phyloP scores from a whole-genome alignment of 2,797 vertebrate genomes.

The Crocodylus rhombifer region DNA sequence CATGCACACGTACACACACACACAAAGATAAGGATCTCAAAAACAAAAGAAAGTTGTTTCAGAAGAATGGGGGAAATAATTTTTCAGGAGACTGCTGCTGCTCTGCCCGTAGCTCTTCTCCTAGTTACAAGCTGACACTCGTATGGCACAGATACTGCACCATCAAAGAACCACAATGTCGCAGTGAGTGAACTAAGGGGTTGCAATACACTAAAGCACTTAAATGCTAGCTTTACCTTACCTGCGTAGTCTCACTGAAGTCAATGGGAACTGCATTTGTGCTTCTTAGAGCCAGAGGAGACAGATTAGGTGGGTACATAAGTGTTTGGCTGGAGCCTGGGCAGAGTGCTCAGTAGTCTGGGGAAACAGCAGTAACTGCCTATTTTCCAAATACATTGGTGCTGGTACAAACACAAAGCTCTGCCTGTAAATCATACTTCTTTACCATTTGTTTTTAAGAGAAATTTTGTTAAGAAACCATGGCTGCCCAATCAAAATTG shows the following conservation, averaged over 20 bases:
- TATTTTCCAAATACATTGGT: neutral
- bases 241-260: neutral
- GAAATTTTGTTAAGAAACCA: neutral
- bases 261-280: neutral
- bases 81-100: neutral
- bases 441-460: rapidly evolving
- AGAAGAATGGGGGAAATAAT: neutral
- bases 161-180: too few species aligned
- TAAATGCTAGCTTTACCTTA: neutral
- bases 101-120: neutral
- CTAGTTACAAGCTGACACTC: neutral
- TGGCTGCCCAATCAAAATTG: neutral
- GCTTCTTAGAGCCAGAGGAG: neutral
- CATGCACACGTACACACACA: too few species aligned
- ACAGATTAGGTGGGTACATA: neutral
- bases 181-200: too few species aligned
- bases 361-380: neutral
- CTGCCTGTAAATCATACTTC: neutral
- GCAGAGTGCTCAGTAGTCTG: neutral
- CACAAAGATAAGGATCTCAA: neutral
- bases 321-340: neutral
- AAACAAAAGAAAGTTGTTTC: neutral
- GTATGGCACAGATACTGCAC: neutral
- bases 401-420: neutral
- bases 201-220: too few species aligned